Evolutionary conservation across 2,113 vertebrate species (phyloP).

Genomic region (Protomyctophum bolini): DNA sequence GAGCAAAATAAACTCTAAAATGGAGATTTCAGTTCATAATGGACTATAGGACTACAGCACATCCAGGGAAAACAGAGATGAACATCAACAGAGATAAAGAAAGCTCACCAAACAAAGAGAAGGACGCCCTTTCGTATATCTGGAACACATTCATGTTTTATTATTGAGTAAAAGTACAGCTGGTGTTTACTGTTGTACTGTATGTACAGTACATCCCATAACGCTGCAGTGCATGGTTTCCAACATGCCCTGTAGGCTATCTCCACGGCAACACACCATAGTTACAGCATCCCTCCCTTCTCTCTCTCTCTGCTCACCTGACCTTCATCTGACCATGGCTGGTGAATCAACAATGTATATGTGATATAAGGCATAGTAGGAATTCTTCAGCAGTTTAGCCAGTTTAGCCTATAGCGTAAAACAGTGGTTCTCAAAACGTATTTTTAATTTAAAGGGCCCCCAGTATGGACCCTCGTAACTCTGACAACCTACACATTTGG

Average conservation of each 20-base stretch:
- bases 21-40: too few species aligned
- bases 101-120: background rate
- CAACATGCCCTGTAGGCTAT: conserved; percentile 42
- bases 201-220: conserved; percentile 53
- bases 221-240: conserved; percentile 46
- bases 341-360: conserved; percentile 60
- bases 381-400: conserved; percentile 66
- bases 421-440: background rate
- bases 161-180: conserved; percentile 80
- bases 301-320: conserved; percentile 54
- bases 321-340: conserved; percentile 40
- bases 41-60: too few species aligned
- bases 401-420: conserved; percentile 44
- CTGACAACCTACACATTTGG: too few species aligned
- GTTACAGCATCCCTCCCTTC: conserved; percentile 38
- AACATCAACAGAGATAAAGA: background rate
- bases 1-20: too few species aligned
- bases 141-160: conserved; percentile 76
- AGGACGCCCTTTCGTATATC: conserved; percentile 43
- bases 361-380: conserved; percentile 77
- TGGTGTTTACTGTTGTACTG: conserved; percentile 66
- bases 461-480: too few species aligned
- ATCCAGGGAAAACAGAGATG: too few species aligned
- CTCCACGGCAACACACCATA: conserved; percentile 64
- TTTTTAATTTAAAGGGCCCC: too few species aligned